A percentile compares a stretch with the other conserved stretches of the same genome.
phyloP scores from a whole-genome alignment of 2,113 vertebrate genomes.

The Chaetorhynchus papuensis region DNA sequence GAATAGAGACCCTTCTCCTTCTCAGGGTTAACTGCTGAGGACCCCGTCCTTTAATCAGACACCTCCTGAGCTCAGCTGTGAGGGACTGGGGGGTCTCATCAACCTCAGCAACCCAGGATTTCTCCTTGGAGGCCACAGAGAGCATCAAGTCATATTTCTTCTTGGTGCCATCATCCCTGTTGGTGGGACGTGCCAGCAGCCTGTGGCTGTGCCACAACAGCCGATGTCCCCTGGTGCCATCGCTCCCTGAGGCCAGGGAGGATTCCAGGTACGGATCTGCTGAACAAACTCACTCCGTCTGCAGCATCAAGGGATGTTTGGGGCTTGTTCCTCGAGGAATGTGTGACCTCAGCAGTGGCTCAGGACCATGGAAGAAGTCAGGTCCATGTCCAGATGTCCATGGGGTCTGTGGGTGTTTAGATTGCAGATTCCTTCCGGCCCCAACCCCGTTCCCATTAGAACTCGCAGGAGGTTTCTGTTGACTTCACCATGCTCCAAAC shows the following conservation, averaged over 20 bases:
- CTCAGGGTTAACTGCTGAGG: rapidly evolving
- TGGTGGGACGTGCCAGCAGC: rapidly evolving
- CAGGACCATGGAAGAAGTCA: neutral
- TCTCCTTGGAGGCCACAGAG: neutral
- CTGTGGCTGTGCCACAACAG: rapidly evolving
- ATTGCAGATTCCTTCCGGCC: neutral
- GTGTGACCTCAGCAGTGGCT: rapidly evolving
- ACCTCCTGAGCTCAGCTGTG: neutral
- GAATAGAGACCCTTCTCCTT: neutral
- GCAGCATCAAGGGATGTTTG: neutral
- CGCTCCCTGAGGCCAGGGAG: rapidly evolving
- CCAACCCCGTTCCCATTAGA: rapidly evolving
- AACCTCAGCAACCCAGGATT: neutral
- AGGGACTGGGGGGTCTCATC: neutral
- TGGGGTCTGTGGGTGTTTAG: neutral
- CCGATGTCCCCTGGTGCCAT: neutral
- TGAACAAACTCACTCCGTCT: neutral
- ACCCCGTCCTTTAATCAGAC: neutral
- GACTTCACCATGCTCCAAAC: neutral
- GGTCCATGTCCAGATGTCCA: neutral
- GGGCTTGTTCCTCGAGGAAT: rapidly evolving
- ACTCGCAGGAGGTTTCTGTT: neutral
- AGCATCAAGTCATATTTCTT: rapidly evolving
- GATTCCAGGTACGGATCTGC: neutral
- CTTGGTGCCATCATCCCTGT: neutral